Evolutionary conservation across 1,140 invertebrate genomes (phyloP), one percentile per base, ranked within the genome.

Genomic region (Lerema accius): DNA sequence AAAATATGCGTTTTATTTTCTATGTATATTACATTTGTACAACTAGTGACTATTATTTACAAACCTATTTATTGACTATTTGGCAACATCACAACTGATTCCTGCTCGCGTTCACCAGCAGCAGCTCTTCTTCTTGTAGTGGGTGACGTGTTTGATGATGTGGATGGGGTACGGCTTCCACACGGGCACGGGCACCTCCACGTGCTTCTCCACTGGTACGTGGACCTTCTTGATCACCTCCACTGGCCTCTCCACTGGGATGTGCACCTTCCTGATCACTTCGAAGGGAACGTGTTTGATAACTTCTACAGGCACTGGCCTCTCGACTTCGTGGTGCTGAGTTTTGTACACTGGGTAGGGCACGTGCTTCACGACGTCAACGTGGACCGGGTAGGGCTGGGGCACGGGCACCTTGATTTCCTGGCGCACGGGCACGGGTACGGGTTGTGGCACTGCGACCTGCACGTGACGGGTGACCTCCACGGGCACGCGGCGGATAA

Each of bases 11-110:
- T 64, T 73, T 76, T 76, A 72, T 76, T 73, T 69, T 60, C 65
- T 77, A 69, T 72, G 53, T 58, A 58, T 56, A 74, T 65, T 65
- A 69, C 61, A 65, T 78, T 80, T 75, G 67, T 88, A 88, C 74
- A 86, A 68, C 86, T 89, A 84, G 71, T 85, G 81, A 84, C 86
- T 86, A 84, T 79, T 84, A 86, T 86, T 84, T 86, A 86, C 82
- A 85, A 62, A 61, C 63, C 65, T 84, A 82, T 58, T 13, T 81
- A 81, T 77, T 73, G 71, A 80, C 75, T 84, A 83, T 81, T 81
- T 84, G 81, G 82, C 76, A 85, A 71, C 53, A 85, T 78, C 80
- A 82, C 69, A 76, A 75, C 67, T 78, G 46, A 50, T 56, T 63
- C 50, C 48, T 55, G 35, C 46, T 46, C 46, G 16, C 46, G 16